Base-by-base conservation (phyloP, 2,113 vertebrate genomes). In the Cololabis saira region DNA sequence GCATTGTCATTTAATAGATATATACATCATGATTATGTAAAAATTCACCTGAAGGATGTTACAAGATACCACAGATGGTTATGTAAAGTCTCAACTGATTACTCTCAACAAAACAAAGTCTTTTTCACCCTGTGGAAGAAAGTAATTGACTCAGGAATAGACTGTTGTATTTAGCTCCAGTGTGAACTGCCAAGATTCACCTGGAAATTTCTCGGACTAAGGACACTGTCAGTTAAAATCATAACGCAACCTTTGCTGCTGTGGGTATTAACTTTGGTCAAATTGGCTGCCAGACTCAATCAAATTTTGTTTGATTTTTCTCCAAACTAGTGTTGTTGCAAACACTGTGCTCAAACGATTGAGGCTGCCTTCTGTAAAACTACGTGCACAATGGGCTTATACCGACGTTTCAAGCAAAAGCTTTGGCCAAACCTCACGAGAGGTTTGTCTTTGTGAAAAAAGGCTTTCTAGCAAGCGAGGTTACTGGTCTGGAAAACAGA, bases 241-340 rank as follows among this genome's bases (percentile, higher is more conserved):
- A 37, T 50, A 74, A 67, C 66, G 51, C 43, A 67, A 37, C 63
- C 40, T 68, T 27, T 72, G 61, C 71, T 64, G 66, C 43, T 70
- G 53, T 70, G 37, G 44, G 30, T 62, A 67, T 74, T 67, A 74
- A 55, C 18, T 56, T 52, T 57, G 72, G 64, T 55, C 55, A 61
- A 18, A 65, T 53, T 45, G 47, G 16, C 74, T 63, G 62, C 53
- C 49, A 60, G 47, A 50, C 40, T 70, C 48, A 51, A 73, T 80
- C 11, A 44, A 27, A 40, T 77, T 9, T 56, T 69, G 60, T 40
- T 63, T 67, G 37, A 51, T 66, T 17, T 53, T 52, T 48, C 33
- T 53, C 37, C 24, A 67, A 59, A 71, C 41, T 62, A 74, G 62
- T 64, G 45, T 40, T 67, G 49, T 58, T 56, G 22, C 44, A 67